Conservation (phyloP, 1,140 invertebrate species). For the Glossosoma conforme region DNA sequence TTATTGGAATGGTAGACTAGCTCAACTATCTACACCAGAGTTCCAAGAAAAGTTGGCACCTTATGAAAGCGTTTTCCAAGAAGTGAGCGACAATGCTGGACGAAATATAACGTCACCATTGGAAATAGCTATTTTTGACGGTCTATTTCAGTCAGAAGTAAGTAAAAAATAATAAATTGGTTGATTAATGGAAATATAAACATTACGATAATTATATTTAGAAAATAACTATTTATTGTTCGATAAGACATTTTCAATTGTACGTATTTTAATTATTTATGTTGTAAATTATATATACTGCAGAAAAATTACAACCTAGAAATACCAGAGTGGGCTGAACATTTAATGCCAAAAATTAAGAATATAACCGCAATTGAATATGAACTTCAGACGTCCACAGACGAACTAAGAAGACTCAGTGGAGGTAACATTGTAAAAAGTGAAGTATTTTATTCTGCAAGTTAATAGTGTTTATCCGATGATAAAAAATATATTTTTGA, state of each 20-base stretch:
- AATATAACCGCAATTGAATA: slow-evolving; percentile 48
- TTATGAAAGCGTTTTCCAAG: slow-evolving; percentile 38
- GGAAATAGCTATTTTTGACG: slow-evolving; percentile 49
- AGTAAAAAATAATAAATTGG: slow-evolving; percentile 14
- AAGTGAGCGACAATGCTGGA: slow-evolving; percentile 39
- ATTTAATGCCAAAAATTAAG: slow-evolving; percentile 44
- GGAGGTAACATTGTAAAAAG: too few relatives aligned
- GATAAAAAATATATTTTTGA: too few relatives aligned
- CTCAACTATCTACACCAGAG: slow-evolving; percentile 39
- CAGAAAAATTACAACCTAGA: slow-evolving; percentile 41
- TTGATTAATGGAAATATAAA: too few relatives aligned
- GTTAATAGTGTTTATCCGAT: too few relatives aligned
- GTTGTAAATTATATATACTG: background rate
- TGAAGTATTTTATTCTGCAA: too few relatives aligned
- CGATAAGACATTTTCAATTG: too few relatives aligned
- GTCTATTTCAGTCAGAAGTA: slow-evolving; percentile 48
- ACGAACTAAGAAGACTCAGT: slow-evolving; percentile 39
- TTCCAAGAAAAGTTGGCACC: slow-evolving; percentile 34
- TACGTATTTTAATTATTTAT: too few relatives aligned
- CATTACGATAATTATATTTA: too few relatives aligned
- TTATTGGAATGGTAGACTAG: slow-evolving; percentile 46
- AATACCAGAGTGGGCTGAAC: slow-evolving; percentile 44
- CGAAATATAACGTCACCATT: slow-evolving; percentile 40
- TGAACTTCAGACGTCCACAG: slow-evolving; percentile 38
- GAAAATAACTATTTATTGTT: too few relatives aligned